phyloP scores from a whole-genome alignment of 2,888 invertebrate genomes.

The Brachyptera putata region DNA sequence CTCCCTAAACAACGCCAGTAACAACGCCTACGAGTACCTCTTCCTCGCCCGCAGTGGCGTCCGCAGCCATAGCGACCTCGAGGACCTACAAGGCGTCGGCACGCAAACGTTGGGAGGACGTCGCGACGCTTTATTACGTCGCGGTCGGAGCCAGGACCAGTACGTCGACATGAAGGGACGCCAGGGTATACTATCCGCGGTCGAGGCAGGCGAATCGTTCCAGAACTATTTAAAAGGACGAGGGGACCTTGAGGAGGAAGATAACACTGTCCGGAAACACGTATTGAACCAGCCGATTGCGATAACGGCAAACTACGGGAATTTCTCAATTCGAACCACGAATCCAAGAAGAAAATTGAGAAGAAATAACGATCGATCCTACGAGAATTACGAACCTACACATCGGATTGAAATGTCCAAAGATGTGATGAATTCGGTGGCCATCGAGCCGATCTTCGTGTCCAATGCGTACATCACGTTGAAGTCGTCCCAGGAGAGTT shows the following conservation, averaged over 20 bases:
- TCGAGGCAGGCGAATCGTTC: slow-evolving; percentile 30
- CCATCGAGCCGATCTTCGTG: slow-evolving; percentile 47
- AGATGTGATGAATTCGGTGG: slow-evolving; percentile 47
- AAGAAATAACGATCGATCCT: slow-evolving; percentile 51
- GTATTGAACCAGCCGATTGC: slow-evolving; percentile 61
- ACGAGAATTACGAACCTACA: slow-evolving; percentile 58
- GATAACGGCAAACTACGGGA: slow-evolving; percentile 68
- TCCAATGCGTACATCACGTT: slow-evolving; percentile 54
- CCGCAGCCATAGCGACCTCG: slow-evolving; percentile 66
- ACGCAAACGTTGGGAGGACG: slow-evolving; percentile 41
- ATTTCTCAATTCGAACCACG: slow-evolving; percentile 64
- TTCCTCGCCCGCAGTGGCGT: slow-evolving; percentile 62
- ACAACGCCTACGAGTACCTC: slow-evolving; percentile 60
- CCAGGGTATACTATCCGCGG: slow-evolving; percentile 43
- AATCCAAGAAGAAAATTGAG: slow-evolving; percentile 68
- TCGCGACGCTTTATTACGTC: slow-evolving; percentile 56
- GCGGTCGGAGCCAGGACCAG: slow-evolving; percentile 71
- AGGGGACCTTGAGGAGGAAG: too few species aligned
- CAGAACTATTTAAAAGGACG: slow-evolving; percentile 41
- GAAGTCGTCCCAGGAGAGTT: slow-evolving; percentile 57
- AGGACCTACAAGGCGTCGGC: slow-evolving; percentile 49
- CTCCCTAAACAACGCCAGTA: too few species aligned
- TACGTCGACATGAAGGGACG: slow-evolving; percentile 70
- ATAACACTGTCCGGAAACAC: slow-evolving; percentile 46
- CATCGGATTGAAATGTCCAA: slow-evolving; percentile 46